A percentile compares a stretch with the other conserved stretches of the same genome.
Conservation (phyloP, 1,140 invertebrate species). For the Papilio dardanus region DNA sequence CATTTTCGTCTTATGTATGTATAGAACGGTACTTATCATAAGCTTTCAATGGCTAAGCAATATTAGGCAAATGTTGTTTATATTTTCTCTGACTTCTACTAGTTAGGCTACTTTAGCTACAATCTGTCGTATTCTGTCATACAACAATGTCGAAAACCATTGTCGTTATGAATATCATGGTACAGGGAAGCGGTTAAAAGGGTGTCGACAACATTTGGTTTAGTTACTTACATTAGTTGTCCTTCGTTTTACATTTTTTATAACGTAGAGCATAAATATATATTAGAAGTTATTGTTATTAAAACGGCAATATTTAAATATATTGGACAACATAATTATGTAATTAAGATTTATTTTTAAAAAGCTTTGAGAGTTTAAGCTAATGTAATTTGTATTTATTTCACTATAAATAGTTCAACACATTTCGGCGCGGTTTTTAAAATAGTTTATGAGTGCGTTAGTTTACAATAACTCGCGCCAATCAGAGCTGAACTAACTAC, state of each 20-base stretch:
- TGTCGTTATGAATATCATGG: background rate
- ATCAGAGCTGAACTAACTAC: background rate
- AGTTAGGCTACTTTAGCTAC: background rate
- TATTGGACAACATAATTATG: background rate
- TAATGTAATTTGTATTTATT: constrained; percentile 7
- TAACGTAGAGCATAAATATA: background rate
- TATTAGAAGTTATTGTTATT: background rate
- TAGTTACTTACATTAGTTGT: background rate
- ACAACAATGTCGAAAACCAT: background rate
- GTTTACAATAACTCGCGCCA: background rate
- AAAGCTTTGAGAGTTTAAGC: background rate
- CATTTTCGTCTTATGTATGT: too few relatives aligned
- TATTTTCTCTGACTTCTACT: background rate
- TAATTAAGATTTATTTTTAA: background rate
- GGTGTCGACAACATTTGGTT: background rate
- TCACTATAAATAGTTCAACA: background rate
- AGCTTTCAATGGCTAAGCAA: background rate
- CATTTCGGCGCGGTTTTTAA: background rate
- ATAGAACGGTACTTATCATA: background rate
- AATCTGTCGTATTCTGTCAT: background rate
- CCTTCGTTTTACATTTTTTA: background rate
- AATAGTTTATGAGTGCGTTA: background rate
- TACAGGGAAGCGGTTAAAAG: background rate
- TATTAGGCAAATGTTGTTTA: background rate
- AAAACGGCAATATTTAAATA: background rate